Evolutionary conservation across 2,797 vertebrate species (phyloP).

Genomic region (Trachurus trachurus): DNA sequence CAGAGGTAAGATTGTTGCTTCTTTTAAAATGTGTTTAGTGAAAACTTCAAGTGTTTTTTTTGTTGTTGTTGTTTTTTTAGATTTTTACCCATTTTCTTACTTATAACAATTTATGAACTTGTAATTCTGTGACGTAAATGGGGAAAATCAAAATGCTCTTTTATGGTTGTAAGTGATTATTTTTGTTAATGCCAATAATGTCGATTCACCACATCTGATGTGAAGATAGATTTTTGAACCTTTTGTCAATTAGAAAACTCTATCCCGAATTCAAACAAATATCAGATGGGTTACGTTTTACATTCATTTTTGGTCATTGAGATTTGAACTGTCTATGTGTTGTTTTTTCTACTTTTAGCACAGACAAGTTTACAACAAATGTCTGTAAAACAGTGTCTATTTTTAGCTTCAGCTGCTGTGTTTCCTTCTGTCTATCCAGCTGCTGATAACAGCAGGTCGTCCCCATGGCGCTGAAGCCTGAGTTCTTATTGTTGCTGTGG

Average conservation of each 20-base stretch:
- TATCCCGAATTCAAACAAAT: not conserved
- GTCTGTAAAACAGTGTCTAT: not conserved
- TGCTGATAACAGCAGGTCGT: constrained; percentile 25
- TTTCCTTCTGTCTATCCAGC: constrained; percentile 11
- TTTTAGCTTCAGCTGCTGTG: constrained; percentile 33
- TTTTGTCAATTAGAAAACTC: not conserved
- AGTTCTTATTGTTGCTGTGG: constrained; percentile 46
- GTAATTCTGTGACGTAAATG: not conserved
- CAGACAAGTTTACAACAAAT: not conserved
- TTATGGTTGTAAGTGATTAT: not conserved
- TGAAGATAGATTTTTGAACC: not conserved
- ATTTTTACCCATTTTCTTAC: not conserved
- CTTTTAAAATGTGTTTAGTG: not conserved
- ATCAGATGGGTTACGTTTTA: not conserved
- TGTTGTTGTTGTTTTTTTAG: not conserved
- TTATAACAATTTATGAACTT: not conserved
- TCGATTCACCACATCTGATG: not conserved
- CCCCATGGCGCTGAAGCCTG: constrained; percentile 64
- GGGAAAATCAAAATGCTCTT: not conserved
- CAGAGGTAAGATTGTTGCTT: constrained; percentile 49
- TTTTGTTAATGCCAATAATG: not conserved
- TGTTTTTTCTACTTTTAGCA: not conserved
- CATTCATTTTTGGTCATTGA: too few relatives aligned
- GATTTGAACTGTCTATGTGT: not conserved
- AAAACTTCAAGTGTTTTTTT: not conserved